Evolutionary conservation across 2,888 invertebrate species (phyloP).

Genomic region (Zootermopsis nevadensis): DNA sequence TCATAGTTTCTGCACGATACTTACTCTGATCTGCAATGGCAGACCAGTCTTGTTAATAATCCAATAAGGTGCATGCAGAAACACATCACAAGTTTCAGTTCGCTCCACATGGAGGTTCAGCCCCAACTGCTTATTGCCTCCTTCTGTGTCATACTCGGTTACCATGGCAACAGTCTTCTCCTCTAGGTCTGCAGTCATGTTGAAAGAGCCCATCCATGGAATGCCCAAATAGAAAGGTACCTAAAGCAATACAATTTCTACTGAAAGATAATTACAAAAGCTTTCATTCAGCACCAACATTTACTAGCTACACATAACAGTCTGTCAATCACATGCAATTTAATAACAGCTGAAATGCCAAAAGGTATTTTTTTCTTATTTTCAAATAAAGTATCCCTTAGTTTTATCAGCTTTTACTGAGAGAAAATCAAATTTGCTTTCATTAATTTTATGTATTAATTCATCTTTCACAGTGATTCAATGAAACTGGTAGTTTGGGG

Average conservation of each 20-base stretch:
- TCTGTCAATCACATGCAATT: background rate
- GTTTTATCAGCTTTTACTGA: no score
- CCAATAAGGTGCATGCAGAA: constrained; percentile 87
- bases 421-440: no score
- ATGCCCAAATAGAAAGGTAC: constrained; percentile 73
- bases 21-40: constrained; percentile 82
- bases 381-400: no score
- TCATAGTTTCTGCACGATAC: constrained; percentile 44
- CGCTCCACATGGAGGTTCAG: constrained; percentile 76
- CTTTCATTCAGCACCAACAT: no score
- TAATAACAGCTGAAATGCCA: background rate
- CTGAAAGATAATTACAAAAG: no score
- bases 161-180: constrained; percentile 72
- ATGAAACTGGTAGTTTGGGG: no score
- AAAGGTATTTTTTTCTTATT: no score
- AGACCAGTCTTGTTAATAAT: constrained; percentile 89
- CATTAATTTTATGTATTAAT: no score
- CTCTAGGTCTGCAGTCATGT: constrained; percentile 68
- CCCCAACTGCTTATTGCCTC: constrained; percentile 73
- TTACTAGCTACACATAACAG: no score
- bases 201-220: constrained; percentile 78
- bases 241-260: constrained; percentile 57
- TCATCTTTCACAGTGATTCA: no score
- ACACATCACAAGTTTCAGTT: constrained; percentile 72
- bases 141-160: constrained; percentile 75